Base-by-base conservation (phyloP, 2,113 vertebrate genomes). In the Xiphophorus couchianus region DNA sequence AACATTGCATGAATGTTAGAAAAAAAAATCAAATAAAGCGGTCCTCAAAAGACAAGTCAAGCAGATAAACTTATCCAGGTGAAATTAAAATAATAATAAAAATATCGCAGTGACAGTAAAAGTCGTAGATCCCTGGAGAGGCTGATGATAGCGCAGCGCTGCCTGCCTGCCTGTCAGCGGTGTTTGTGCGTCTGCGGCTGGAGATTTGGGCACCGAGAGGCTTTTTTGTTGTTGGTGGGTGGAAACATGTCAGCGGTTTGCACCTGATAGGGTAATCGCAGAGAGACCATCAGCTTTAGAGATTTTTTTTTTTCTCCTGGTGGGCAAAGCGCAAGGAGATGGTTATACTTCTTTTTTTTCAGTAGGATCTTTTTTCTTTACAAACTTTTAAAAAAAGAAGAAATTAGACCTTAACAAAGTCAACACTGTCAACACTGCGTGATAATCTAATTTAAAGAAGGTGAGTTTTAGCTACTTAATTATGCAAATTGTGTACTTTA, bases 181-280 rank as follows among this genome's bases (percentile, higher is more conserved):
- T 77, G 89, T 84, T 86, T 84, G 88, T 79, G 90, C 84, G 91
- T 93, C 92, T 92, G 94, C 91, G 88, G 92, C 89, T 90, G 33
- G 80, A 87, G 84, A 90, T 93, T 93, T 91, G 92, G 90, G 93
- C 93, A 93, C 94, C 84, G 91, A 85, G 92, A 93, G 90, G 89
- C 88, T 94, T 93, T 94, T 92, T 90, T 91, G 87, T 93, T 92
- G 89, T 89, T 91, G 88, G 94, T 95, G 95, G 94, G 94, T 93
- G 94, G 94, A 95, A 95, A 95, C 94, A 92, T 94, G 94, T 94
- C 93, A 93, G 94, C 86, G 91, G 91, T 94, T 94, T 94, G 93
- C 93, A 95, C 94, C 94, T 95, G 94, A 95, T 95, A 95, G 94
- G 94, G 90, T 93, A 88, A 94, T 91, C 92, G 77, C 78, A 61